Conservation (phyloP, 2,888 invertebrate genomes). For the Dynastes grantii region DNA sequence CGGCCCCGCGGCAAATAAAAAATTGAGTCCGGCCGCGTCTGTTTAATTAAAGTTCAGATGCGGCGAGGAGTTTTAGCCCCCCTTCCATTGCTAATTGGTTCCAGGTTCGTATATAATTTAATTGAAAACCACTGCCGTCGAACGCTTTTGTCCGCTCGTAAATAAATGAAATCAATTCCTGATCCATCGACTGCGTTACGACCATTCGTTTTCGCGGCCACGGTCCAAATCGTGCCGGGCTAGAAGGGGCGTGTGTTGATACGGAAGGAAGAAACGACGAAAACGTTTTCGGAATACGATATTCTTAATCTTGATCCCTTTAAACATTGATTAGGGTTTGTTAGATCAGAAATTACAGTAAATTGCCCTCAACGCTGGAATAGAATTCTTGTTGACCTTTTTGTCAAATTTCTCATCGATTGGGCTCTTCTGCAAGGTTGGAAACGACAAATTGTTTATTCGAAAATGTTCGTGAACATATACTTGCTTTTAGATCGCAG, state of each 20-base stretch:
- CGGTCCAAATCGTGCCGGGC: too few species aligned
- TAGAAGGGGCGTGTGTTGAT: not conserved
- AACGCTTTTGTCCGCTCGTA: not conserved
- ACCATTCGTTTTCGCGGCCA: not conserved
- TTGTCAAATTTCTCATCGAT: too few species aligned
- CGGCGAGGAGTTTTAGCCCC: not conserved
- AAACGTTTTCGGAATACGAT: too few species aligned
- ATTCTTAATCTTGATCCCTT: too few species aligned
- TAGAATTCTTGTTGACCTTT: too few species aligned
- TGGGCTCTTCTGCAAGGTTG: too few species aligned
- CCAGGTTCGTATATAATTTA: constrained; percentile 27
- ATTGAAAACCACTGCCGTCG: not conserved
- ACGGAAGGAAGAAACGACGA: not conserved
- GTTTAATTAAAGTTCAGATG: constrained; percentile 27
- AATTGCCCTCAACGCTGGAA: too few species aligned
- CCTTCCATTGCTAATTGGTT: constrained; percentile 13
- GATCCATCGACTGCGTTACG: not conserved
- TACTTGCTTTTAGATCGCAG: too few species aligned
- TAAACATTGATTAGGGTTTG: too few species aligned
- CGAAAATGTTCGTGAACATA: too few species aligned
- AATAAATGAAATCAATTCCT: constrained; percentile 21
- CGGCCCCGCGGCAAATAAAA: constrained; percentile 2
- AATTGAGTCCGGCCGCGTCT: constrained; percentile 7
- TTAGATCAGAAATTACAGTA: too few species aligned
- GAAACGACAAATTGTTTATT: too few species aligned